Base-by-base conservation (phyloP, 1,140 invertebrate species). In the Drosophila arizonae region DNA sequence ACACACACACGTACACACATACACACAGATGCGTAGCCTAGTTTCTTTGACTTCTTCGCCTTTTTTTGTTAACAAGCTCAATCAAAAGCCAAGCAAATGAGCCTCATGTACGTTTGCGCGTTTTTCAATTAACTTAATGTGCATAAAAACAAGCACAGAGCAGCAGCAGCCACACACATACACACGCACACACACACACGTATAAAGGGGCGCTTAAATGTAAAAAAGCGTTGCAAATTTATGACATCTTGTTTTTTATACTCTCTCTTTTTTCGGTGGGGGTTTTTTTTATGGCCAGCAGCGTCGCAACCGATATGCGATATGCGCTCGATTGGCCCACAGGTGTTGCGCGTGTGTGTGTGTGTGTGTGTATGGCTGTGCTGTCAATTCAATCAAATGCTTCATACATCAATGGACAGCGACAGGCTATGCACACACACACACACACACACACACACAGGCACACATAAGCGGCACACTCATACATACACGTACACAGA, bases 351-450 rank as follows among this genome's bases (percentile, higher is more conserved):
- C 13, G 39, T 6, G 10, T 39, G 39, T 15, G 10, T 57, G 60
- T 24, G 21, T 48, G 57, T 61, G 68, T 43, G 28, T 70, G 28
- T 61, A 64, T 36, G 28, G 67, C 21, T 58, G 24, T 45, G 36
- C 82, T 88, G 84, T 88, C 84, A 88, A 88, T 88, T 89, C 84
- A 88, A 88, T 88, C 85, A 89, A 88, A 89, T 79, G 79, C 82
- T 88, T 88, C 84, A 88, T 88, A 88, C 79, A 88, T 88, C 84
- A 88, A 81, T 77, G 84, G 84, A 67, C 79, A 87, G 64, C 71
- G 56, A 58, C 57, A 67, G 57, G 57, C 45, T 58, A 66, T 55
- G 64, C 33, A 33, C 6, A 6, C 33, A 45, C 30, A 64, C 33
- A 13, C 17, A 4, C 30, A 33, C 30, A 28, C 4, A 6, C 33